Evolutionary conservation across 2,888 invertebrate species (phyloP).

Genomic region (Tetramorium bicarinatum): DNA sequence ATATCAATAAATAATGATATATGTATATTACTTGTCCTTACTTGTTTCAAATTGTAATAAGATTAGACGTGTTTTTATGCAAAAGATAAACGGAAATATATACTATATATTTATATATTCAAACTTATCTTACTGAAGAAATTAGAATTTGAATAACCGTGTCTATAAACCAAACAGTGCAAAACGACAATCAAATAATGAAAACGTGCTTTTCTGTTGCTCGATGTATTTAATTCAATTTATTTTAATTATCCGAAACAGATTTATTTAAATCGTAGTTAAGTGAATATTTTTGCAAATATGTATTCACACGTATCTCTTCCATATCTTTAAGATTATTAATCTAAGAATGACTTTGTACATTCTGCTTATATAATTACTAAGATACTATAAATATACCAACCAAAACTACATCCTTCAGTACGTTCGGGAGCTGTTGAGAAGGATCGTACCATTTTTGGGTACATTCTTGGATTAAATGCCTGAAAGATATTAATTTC

Average conservation of each 20-base stretch:
- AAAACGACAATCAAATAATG: background rate
- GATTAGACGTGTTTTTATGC: background rate
- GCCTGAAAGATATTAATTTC: conserved; percentile 63
- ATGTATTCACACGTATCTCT: background rate
- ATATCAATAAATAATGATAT: no score
- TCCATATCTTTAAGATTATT: background rate
- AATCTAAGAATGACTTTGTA: no score
- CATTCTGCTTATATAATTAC: background rate
- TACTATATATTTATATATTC: background rate
- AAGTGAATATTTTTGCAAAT: background rate
- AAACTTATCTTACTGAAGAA: background rate
- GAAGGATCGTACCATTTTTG: conserved; percentile 67
- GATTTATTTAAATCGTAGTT: background rate
- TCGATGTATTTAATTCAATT: background rate
- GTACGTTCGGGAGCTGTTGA: conserved; percentile 68
- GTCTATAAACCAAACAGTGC: background rate
- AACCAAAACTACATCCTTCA: conserved; percentile 74
- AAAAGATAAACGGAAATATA: background rate
- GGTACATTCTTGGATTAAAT: conserved; percentile 60
- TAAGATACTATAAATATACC: conserved; percentile 28
- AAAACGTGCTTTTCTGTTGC: background rate
- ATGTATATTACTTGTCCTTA: no score
- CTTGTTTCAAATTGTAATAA: no score
- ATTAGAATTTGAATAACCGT: background rate
- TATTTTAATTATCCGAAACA: background rate